Evolutionary conservation across 2,113 vertebrate genomes (phyloP).

Genomic region (Isichthys henryi): DNA sequence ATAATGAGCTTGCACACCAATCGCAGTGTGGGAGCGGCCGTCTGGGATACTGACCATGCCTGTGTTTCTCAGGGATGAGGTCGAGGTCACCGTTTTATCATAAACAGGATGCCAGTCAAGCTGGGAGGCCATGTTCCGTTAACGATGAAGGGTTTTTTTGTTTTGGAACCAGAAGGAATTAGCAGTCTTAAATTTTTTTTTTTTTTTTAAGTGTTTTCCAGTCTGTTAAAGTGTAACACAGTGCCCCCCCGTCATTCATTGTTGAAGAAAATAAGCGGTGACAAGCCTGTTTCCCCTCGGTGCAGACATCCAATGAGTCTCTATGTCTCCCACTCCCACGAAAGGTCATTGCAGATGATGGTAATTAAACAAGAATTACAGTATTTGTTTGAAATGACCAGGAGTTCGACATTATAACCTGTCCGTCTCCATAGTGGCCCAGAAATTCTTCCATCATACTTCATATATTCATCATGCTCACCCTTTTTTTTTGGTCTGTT

Average conservation of each 20-base stretch:
- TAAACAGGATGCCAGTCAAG: constrained; percentile 38
- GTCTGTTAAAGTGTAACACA: not conserved
- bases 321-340: not conserved
- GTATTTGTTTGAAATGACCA: not conserved
- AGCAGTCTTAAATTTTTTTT: not conserved
- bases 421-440: not conserved
- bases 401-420: not conserved
- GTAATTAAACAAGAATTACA: not conserved
- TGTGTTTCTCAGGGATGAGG: not conserved
- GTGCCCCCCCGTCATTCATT: not conserved
- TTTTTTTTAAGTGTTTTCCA: not conserved
- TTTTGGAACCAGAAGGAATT: constrained; percentile 14
- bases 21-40: not conserved
- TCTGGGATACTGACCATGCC: not conserved
- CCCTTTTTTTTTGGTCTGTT: not conserved
- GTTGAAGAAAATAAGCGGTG: not conserved
- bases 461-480: not conserved
- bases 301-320: not conserved
- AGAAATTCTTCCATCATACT: not conserved
- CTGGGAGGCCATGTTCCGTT: constrained; percentile 21
- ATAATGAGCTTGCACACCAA: not conserved
- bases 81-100: constrained; percentile 25
- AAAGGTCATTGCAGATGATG: not conserved
- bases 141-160: constrained; percentile 23
- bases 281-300: not conserved